Evolutionary conservation across 37 sponge, comb jelly and placozoan genomes (phyloP).

Genomic region (Oopsacas minuta): DNA sequence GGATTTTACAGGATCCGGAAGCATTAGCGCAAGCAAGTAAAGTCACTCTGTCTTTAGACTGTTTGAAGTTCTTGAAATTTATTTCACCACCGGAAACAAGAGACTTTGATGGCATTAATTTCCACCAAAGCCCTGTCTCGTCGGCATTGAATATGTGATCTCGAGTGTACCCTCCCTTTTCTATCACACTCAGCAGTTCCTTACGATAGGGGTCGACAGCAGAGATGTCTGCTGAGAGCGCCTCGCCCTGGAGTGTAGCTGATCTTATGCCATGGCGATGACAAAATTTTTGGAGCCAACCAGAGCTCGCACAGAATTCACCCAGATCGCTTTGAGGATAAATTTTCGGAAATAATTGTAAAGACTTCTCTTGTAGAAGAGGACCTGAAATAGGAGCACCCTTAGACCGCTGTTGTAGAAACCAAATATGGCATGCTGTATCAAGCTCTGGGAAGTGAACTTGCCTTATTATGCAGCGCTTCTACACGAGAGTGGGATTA

Average conservation of each 20-base stretch:
- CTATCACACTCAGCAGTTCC: conserved; percentile 22
- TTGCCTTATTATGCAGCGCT: conserved; percentile 21
- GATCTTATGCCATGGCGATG: conserved; percentile 21
- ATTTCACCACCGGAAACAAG: conserved; percentile 23
- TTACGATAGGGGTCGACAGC: conserved; percentile 26
- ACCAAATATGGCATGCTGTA: conserved; percentile 27
- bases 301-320: conserved; percentile 25
- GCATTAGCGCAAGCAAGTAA: conserved; percentile 24
- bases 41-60: conserved; percentile 28
- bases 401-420: conserved; percentile 32
- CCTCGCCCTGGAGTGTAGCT: conserved; percentile 24
- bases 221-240: conserved; percentile 28
- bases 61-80: conserved; percentile 31
- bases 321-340: conserved; percentile 24
- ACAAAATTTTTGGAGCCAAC: conserved; percentile 25
- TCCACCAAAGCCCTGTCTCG: conserved; percentile 32
- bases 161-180: conserved; percentile 22
- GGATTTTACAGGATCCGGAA: conserved; percentile 23
- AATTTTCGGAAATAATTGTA: conserved; percentile 16
- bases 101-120: conserved; percentile 24
- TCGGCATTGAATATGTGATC: conserved; percentile 41
- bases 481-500: conserved; percentile 20
- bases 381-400: conserved; percentile 26
- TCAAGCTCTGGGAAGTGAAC: conserved; percentile 24
- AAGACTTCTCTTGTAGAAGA: conserved; percentile 25